Evolutionary conservation across 2,113 vertebrate species (phyloP).

Genomic region (Mesoclemmys tuberculata): DNA sequence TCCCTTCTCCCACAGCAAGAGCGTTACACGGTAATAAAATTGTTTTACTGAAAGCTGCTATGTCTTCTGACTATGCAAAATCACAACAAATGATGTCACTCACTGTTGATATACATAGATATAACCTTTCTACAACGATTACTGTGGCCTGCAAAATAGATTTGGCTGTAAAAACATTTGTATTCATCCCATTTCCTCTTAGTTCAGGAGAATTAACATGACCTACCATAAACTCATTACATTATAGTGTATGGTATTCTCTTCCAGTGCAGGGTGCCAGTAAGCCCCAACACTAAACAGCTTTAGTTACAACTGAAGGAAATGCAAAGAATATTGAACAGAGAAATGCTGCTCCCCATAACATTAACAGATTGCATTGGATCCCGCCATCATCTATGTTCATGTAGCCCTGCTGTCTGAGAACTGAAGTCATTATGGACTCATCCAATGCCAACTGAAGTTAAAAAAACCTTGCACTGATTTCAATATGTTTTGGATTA

Average conservation of each 20-base stretch:
- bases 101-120: neutral
- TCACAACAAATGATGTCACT: neutral
- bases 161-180: neutral
- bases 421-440: neutral
- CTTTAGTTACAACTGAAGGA: slow-evolving; percentile 57
- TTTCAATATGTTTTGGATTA: neutral
- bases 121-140: neutral
- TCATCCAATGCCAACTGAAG: neutral
- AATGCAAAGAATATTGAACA: slow-evolving; percentile 63
- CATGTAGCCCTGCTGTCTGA: neutral
- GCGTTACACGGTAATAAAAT: neutral
- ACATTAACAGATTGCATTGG: neutral
- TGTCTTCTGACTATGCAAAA: neutral
- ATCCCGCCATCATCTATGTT: neutral
- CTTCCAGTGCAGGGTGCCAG: neutral
- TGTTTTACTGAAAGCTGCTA: neutral
- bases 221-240: neutral
- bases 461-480: neutral
- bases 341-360: neutral
- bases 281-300: neutral
- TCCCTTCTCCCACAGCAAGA: neutral
- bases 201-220: neutral
- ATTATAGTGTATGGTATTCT: neutral
- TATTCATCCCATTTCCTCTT: neutral
- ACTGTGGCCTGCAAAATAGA: neutral